Evolutionary conservation across 2,797 vertebrate species (phyloP), one percentile per base, ranked within the genome.

Genomic region (Enteromius radiatus): DNA sequence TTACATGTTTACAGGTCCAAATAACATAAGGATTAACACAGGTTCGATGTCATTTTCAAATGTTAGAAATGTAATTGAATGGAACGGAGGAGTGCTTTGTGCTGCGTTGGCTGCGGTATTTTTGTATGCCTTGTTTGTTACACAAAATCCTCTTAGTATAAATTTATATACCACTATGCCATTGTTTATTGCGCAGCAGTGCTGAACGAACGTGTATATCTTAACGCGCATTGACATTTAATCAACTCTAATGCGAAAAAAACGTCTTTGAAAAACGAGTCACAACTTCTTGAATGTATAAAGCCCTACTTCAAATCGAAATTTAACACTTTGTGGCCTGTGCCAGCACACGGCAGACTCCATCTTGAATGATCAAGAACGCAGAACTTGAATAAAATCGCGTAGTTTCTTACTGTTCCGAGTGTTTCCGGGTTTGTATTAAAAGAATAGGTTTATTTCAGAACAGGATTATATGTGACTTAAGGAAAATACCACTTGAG

Each of bases 331-430:
- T 90, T 90, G 91, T 91, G 91, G 91, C 91, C 91, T 91, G 89
- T 83, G 80, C 87, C 83, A 89, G 88, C 86, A 36, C 69, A 87
- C 91, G 86, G 86, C 84, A 82, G 89, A 95, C 94, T 95, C 95
- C 94, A 95, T 95, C 94, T 95, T 95, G 94, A 93, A 92, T 91
- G 88, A 87, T 82, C 88, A 90, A 91, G 88, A 88, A 86, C 85
- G 83, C 87, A 87, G 86, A 88, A 83, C 67, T 82, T 88, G 81
- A 81, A 79, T 69, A 86, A 84, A 90, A 88, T 86, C 81, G 87
- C 90, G 88, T 31, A 3, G 70, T 28, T 56, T 45, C 14, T 81
- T 7, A 33, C 41, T 15, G 38, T 38, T 19, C n/a, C 59, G 26
- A 15, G 12, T 19, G 63, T 69, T 64, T 33, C 15, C 15, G 61